These are phyloP conservation scores for Uropsilus gracilis DNA, from an alignment of 2,113 vertebrate genomes.

Conservation along the genomic window DNA sequence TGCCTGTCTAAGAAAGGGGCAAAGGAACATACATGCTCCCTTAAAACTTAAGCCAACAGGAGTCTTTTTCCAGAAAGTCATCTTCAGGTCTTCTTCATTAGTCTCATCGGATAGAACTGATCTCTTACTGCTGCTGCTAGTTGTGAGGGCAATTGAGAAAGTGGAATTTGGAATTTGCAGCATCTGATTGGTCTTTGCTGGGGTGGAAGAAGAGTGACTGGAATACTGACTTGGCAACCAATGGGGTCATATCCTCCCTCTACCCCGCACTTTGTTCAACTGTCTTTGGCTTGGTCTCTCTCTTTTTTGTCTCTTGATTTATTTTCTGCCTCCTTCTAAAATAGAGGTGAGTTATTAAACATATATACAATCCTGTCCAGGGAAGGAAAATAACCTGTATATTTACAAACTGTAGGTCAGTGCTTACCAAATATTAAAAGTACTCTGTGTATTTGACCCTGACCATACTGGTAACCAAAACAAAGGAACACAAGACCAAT, in stretches of 20 bases:
- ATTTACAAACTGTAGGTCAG: not conserved
- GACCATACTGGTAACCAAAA: slow-evolving; percentile 38
- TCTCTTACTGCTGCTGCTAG: not conserved
- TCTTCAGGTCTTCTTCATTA: not conserved
- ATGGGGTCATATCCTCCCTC: not conserved
- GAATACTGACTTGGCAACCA: not conserved
- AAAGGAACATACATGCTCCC: not conserved
- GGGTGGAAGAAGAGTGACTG: not conserved
- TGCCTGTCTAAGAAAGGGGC: not conserved
- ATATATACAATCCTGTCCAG: not conserved
- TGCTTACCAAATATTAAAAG: slow-evolving; percentile 9
- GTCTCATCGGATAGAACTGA: not conserved
- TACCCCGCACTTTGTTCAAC: not conserved
- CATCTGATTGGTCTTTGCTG: not conserved
- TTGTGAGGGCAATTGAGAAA: not conserved
- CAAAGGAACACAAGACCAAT: slow-evolving; percentile 16
- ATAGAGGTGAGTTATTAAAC: not conserved
- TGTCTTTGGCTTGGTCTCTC: not conserved
- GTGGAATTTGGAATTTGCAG: slow-evolving; percentile 12
- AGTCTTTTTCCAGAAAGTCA: not conserved
- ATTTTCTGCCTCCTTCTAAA: slow-evolving; percentile 40
- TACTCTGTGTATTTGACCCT: slow-evolving; percentile 4
- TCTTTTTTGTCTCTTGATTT: not conserved
- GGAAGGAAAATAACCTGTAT: slow-evolving; percentile 2
- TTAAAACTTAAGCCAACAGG: not conserved